phyloP scores from a whole-genome alignment of 1,140 invertebrate species.

The Saccostrea echinata region DNA sequence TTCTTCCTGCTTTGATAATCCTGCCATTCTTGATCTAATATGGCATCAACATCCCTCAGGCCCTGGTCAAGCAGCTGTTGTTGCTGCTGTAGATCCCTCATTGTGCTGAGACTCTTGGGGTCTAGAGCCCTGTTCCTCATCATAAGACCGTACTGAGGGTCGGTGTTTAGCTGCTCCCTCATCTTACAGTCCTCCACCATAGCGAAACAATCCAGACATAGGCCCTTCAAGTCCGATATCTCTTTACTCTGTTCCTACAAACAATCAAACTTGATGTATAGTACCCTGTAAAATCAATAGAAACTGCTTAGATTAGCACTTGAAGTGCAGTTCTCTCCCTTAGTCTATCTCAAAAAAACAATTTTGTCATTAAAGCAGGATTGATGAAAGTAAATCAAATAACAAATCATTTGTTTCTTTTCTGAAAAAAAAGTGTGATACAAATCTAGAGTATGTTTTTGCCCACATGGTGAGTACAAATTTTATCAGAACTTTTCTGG shows the following conservation, averaged over 20 bases:
- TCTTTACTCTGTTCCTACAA: constrained; percentile 29
- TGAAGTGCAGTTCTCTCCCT: no score
- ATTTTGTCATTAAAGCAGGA: no score
- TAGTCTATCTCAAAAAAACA: no score
- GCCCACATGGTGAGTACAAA: no score
- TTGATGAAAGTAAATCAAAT: no score
- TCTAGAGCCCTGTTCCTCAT: constrained; percentile 73
- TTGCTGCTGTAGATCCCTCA: constrained; percentile 74
- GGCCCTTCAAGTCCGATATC: constrained; percentile 28
- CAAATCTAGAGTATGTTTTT: no score
- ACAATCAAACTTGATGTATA: not conserved
- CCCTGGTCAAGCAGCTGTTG: constrained; percentile 75
- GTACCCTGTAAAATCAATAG: no score
- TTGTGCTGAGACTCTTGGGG: constrained; percentile 74
- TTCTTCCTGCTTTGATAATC: constrained; percentile 69
- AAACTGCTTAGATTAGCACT: no score
- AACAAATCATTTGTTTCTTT: no score
- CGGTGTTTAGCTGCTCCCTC: constrained; percentile 71
- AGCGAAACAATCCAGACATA: constrained; percentile 48
- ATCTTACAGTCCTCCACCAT: constrained; percentile 77
- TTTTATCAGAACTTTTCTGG: no score
- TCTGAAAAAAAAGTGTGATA: no score
- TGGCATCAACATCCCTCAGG: constrained; percentile 75
- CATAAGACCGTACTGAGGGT: constrained; percentile 75
- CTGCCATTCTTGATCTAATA: constrained; percentile 79